A percentile compares a stretch with the other conserved stretches of the same genome.
Evolutionary conservation across 2,113 vertebrate genomes (phyloP).

Genomic region (Gracilinanus agilis): DNA sequence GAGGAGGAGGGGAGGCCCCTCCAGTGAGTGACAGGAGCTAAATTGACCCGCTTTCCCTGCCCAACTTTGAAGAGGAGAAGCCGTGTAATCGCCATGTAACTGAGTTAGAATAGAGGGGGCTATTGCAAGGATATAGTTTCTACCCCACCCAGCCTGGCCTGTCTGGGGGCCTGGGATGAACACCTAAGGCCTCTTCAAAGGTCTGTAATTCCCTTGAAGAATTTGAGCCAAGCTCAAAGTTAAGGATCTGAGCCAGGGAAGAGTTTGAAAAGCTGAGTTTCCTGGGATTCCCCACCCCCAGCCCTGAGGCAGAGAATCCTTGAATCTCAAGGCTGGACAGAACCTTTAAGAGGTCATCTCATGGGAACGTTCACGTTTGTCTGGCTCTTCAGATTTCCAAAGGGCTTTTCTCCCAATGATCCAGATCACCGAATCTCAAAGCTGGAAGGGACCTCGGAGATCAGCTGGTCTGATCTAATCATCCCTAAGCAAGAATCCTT

Average conservation of each 20-base stretch:
- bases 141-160: slow-evolving; percentile 72
- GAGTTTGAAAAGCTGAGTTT: slow-evolving; percentile 41
- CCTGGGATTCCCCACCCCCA: not conserved
- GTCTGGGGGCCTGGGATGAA: slow-evolving; percentile 67
- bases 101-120: slow-evolving; percentile 80
- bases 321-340: not conserved
- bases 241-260: not conserved
- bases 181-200: slow-evolving; percentile 64
- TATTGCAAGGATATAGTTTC: slow-evolving; percentile 78
- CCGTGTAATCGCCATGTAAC: slow-evolving; percentile 82
- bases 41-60: not conserved
- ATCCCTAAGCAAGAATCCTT: not conserved
- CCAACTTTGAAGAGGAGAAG: slow-evolving; percentile 59
- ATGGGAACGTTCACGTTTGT: not conserved
- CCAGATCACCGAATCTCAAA: not conserved
- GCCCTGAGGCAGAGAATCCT: not conserved
- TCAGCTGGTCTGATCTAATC: not conserved
- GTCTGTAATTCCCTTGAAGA: slow-evolving; percentile 41
- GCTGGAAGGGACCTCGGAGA: not conserved
- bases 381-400: not conserved
- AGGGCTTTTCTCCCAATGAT: not conserved
- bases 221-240: slow-evolving; percentile 36
- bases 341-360: not conserved
- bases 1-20: not conserved
- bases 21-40: not conserved